phyloP scores from a whole-genome alignment of 2,797 vertebrate species.

The Girardinus metallicus region DNA sequence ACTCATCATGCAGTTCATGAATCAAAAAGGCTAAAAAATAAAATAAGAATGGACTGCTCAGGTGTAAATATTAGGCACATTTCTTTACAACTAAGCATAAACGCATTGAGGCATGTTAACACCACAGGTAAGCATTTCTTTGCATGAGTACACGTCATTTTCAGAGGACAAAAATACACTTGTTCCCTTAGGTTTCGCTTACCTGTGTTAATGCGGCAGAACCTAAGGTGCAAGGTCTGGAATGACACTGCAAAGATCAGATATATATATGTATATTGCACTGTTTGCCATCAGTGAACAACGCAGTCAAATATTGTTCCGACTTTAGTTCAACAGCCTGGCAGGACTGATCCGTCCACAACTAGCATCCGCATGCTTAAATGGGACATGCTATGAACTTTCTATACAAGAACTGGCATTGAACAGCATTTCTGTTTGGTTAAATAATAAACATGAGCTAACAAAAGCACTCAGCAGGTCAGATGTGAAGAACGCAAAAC shows the following conservation, averaged over 20 bases:
- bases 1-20: conserved; percentile 79
- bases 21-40: conserved; percentile 26
- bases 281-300: conserved; percentile 97
- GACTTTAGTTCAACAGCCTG: conserved; percentile 85
- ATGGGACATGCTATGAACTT: conserved; percentile 56
- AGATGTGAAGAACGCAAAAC: conserved; percentile 53
- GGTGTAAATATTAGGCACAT: conserved; percentile 53
- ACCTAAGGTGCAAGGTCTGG: conserved; percentile 99
- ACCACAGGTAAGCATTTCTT: conserved; percentile 76
- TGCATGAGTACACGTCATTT: conserved; percentile 66
- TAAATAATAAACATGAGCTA: conserved; percentile 39
- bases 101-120: conserved; percentile 66
- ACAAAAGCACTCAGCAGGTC: conserved; percentile 56
- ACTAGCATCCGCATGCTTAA: conserved; percentile 75
- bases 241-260: conserved; percentile 99
- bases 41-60: conserved; percentile 31
- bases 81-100: conserved; percentile 58
- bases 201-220: conserved; percentile 99
- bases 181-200: conserved; percentile 97
- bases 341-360: conserved; percentile 77
- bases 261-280: conserved; percentile 83
- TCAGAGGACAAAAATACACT: conserved; percentile 78
- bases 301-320: conserved; percentile 84
- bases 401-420: conserved; percentile 51
- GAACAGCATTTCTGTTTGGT: conserved; percentile 50